These are phyloP conservation scores for Aurelia sp. DNA, from an alignment of 30 jellyfish, hydroid and myxozoan species.

Conservation along the genomic window DNA sequence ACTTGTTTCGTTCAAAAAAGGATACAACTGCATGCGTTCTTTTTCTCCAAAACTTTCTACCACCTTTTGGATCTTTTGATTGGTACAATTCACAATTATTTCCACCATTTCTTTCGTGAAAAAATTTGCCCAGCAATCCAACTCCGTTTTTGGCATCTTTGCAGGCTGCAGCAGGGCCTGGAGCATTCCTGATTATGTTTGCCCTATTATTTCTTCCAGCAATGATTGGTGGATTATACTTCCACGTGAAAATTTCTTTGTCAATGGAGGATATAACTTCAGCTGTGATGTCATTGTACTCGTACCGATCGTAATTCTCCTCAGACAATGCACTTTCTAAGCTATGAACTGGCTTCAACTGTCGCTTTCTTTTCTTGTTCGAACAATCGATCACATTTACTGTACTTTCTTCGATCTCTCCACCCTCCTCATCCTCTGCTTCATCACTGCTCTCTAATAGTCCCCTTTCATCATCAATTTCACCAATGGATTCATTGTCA, in stretches of 20 bases:
- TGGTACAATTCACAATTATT: background rate
- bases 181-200: background rate
- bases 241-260: constrained; percentile 2
- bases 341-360: background rate
- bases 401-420: background rate
- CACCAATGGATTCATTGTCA: constrained; percentile 4
- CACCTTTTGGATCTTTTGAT: background rate
- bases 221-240: background rate
- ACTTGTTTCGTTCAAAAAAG: too few species aligned
- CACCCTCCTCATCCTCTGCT: background rate
- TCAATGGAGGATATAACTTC: too few species aligned
- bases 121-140: background rate
- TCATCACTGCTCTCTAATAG: background rate
- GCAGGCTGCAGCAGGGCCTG: constrained; percentile 5
- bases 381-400: background rate
- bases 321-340: background rate
- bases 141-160: background rate
- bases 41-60: background rate
- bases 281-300: background rate
- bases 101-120: background rate
- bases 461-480: constrained; percentile 7
- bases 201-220: constrained; percentile 10
- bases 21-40: background rate
- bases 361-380: background rate
- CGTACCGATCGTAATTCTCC: background rate